These are phyloP conservation scores for Ladona fulva DNA, from an alignment of 1,140 invertebrate species.

Conservation along the genomic window DNA sequence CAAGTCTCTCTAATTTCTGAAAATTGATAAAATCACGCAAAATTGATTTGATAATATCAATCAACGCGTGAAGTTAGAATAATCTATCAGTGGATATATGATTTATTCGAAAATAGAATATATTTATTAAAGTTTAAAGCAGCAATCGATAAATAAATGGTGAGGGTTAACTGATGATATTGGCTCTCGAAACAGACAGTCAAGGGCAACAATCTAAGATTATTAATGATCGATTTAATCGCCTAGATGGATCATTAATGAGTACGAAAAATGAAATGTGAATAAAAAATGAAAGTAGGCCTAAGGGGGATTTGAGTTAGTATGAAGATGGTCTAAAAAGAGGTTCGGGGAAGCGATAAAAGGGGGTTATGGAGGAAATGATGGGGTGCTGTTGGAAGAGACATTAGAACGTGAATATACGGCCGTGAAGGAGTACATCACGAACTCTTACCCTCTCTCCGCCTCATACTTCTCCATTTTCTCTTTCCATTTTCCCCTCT, in stretches of 20 bases:
- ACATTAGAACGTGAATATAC: not conserved
- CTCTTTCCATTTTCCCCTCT: not conserved
- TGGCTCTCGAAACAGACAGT: too few relatives aligned
- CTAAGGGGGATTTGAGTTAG: not conserved
- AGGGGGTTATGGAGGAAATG: not conserved
- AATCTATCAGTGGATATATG: too few relatives aligned
- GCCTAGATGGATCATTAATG: not conserved
- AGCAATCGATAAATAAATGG: too few relatives aligned
- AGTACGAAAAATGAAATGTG: not conserved
- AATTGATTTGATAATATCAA: too few relatives aligned
- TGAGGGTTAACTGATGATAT: too few relatives aligned
- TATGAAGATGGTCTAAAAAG: not conserved
- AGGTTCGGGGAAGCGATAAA: not conserved
- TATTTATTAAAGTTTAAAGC: too few relatives aligned
- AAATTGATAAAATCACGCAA: too few relatives aligned
- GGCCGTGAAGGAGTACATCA: not conserved
- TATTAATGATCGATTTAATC: too few relatives aligned
- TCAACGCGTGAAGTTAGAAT: too few relatives aligned
- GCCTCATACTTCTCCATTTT: not conserved
- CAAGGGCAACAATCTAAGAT: too few relatives aligned
- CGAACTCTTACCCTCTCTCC: not conserved
- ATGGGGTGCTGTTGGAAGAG: not conserved
- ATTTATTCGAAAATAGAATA: too few relatives aligned
- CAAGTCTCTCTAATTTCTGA: too few relatives aligned
- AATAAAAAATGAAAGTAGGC: not conserved